Evolutionary conservation across 2,888 invertebrate genomes (phyloP).

Genomic region (Aquatica leii): DNA sequence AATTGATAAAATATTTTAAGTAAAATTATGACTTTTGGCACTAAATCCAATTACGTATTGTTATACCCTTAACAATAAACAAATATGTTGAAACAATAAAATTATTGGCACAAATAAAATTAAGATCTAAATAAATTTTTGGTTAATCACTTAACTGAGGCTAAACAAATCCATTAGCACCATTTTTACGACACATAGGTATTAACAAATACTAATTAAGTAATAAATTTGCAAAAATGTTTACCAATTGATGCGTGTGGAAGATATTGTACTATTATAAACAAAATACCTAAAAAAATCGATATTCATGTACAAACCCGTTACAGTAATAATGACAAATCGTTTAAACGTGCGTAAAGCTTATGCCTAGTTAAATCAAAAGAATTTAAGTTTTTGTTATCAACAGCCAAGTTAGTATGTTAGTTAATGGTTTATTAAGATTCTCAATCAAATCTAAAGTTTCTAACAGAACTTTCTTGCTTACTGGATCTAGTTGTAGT

Average conservation of each 20-base stretch:
- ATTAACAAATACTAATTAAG: too few species aligned
- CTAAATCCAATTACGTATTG: slow-evolving; percentile 27
- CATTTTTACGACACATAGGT: slow-evolving; percentile 19
- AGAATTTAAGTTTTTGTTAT: too few species aligned
- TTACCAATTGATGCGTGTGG: too few species aligned
- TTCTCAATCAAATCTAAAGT: slow-evolving; percentile 57
- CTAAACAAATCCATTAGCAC: slow-evolving; percentile 34
- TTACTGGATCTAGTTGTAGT: slow-evolving; percentile 66
- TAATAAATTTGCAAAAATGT: too few species aligned
- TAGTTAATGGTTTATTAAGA: slow-evolving; percentile 11
- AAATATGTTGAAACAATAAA: slow-evolving; percentile 36
- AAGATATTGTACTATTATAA: slow-evolving; percentile 1
- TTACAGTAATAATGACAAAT: slow-evolving; percentile 20
- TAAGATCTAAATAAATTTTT: slow-evolving; percentile 42
- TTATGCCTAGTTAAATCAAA: too few species aligned
- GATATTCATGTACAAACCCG: too few species aligned
- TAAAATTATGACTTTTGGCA: slow-evolving; percentile 26
- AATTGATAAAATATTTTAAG: neutral
- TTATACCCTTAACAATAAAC: slow-evolving; percentile 18
- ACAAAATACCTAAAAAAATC: neutral
- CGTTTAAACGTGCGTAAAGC: too few species aligned
- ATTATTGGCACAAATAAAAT: slow-evolving; percentile 46
- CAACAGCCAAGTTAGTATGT: too few species aligned
- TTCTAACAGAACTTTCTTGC: slow-evolving; percentile 58
- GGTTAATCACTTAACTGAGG: slow-evolving; percentile 46